Evolutionary conservation across 2,888 invertebrate genomes (phyloP), one percentile per base, ranked within the genome.

Genomic region (Scaptodrosophila latifasciaeformis): DNA sequence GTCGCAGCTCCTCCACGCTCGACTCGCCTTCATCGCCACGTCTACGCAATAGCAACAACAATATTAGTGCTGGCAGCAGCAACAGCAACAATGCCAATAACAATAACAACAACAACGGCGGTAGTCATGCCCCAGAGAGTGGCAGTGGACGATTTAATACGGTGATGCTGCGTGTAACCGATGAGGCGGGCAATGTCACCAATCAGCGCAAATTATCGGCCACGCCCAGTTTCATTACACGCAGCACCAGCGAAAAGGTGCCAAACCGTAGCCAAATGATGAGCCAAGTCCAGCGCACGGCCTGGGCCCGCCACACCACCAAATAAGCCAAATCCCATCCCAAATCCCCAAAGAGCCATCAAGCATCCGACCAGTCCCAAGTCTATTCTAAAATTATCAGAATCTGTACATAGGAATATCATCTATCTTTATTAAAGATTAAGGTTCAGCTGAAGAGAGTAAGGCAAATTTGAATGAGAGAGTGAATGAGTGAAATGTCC

Each of bases 271-370:
- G 92, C 85, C 94, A 95, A 83, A 89, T 94, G 83, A 93, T 95
- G 93, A 91, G 91, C 18, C 93, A 94, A 71, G 90, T 95, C 67
- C 92, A 92, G 80, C 89, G 95, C 65, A 91, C 93, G 5, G 91
- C 92, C 61, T 95, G 95, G 95, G 94, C 94, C 15, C 89, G 95
- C 70, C 95, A 95, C 83, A 96, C 95, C 21, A 95, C 95, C 27
- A 95, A 95, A 87, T 95, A 62, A 65, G 48, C 54, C 17, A 46
- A 34, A 3, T 18, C 24, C 42, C 42, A 39, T 10, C 27, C 5
- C 10, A 7, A n/a, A n/a, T n/a, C n/a, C n/a, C 3, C 2, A 12
- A 19, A 15, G 10, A 37, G 18, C 40, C 12, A 35, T 35, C 17
- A 18, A 30, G 9, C 34, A 19, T 13, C 13, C 31, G 42, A 57